Base-by-base conservation (phyloP, 2,797 vertebrate species). In the Falco peregrinus region DNA sequence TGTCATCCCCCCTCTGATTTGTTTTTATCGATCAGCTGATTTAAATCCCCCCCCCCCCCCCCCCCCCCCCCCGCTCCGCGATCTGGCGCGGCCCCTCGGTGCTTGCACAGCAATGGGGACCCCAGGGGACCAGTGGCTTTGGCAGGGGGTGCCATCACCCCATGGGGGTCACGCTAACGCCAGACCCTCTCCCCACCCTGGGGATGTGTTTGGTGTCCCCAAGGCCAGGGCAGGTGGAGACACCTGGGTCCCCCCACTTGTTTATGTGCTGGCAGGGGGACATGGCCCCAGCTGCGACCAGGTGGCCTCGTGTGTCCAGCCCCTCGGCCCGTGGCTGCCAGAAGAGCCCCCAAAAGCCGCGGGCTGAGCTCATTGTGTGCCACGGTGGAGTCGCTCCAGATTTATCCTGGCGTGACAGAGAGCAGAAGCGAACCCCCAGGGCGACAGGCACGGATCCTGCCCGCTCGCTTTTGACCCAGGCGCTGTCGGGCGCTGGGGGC, bases 21-120 rank as follows among this genome's bases (percentile, higher is more conserved):
- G 94, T 95, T 95, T 93, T 86, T 95, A 93, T 95, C 65, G 91
- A 95, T 93, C 94, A 93, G 89, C 94, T 95, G 94, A 89, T 95
- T 79, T 88, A 35, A 51, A 82, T 61, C n/a, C n/a, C n/a, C n/a
- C n/a, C n/a, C 48, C 41, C 13, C 19, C 56, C 17, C 11, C 6
- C 11, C 15, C 19, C 25, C 29, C 39, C 19, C 14, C 60, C 35
- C 35, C 9, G 35, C 35, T 37, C 35, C 35, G 35, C 35, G 35
- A 37, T 37, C 35, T 37, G 37, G 18, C 73, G 13, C 45, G 17
- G 74, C 84, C 74, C 79, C 75, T 53, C 59, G 59, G 70, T 54
- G 85, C 61, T 89, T n/a, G 37, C 37, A 37, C 37, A 37, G 57
- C 53, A 31, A 33, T 25, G 64, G 79, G 78, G 54, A 87, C 74